A percentile compares a stretch with the other conserved stretches of the same genome.
Evolutionary conservation across 2,888 invertebrate species (phyloP).

Genomic region (Lissocephala sabroskyi): DNA sequence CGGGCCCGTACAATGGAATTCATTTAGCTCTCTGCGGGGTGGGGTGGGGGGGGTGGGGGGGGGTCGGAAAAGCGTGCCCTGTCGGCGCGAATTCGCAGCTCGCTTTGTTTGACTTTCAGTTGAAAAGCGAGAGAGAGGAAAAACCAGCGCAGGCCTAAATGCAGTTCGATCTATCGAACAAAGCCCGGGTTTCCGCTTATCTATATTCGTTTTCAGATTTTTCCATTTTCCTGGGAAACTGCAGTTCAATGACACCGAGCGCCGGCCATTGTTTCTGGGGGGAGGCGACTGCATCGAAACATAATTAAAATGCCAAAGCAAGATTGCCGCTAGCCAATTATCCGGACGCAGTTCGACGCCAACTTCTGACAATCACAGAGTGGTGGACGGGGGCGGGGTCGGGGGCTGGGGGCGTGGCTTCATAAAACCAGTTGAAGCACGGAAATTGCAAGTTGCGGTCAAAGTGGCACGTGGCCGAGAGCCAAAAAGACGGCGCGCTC

Average conservation of each 20-base stretch:
- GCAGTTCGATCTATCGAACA: no score
- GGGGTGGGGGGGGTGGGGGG: no score
- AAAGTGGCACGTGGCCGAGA: slow-evolving; percentile 23
- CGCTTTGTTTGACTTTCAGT: no score
- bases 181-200: no score
- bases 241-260: slow-evolving; percentile 39
- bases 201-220: slow-evolving; percentile 6
- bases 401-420: slow-evolving; percentile 16
- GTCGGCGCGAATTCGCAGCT: no score
- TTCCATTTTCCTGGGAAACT: not conserved
- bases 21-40: no score
- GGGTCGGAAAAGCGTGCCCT: no score
- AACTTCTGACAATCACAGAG: not conserved
- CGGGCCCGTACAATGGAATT: no score
- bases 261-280: not conserved
- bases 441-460: slow-evolving; percentile 59
- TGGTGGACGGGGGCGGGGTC: not conserved
- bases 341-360: not conserved
- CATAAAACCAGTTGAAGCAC: slow-evolving; percentile 50
- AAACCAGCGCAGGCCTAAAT: no score
- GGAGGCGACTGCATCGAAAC: slow-evolving; percentile 17
- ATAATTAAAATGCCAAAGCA: slow-evolving; percentile 50
- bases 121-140: no score
- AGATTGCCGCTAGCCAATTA: slow-evolving; percentile 48
- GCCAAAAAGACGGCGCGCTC: slow-evolving; percentile 1